Percentiles rank a stretch among this genome's conserved stretches.
Conservation (phyloP, 2,797 vertebrate genomes). For the Pangasius mekongensis region DNA sequence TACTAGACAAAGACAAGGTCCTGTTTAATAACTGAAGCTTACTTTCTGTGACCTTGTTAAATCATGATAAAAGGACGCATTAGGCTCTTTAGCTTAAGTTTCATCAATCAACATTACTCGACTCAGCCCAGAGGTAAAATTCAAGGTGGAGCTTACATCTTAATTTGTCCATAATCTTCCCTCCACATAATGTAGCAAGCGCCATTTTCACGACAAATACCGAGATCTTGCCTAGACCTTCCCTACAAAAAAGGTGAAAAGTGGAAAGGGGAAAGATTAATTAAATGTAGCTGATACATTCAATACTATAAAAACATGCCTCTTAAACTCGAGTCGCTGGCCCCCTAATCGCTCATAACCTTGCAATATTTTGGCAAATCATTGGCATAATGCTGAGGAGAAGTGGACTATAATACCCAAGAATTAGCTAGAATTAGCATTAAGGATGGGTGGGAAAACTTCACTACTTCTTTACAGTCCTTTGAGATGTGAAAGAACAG, state of each 20-base stretch:
- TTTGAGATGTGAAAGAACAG: background rate
- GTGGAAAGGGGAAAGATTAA: background rate
- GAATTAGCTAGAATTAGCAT: background rate
- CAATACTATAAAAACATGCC: background rate
- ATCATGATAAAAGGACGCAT: slow-evolving; percentile 50
- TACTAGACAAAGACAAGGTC: slow-evolving; percentile 24
- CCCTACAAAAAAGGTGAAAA: slow-evolving; percentile 74
- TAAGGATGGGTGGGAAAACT: background rate
- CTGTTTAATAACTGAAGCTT: slow-evolving; percentile 14
- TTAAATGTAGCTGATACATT: background rate
- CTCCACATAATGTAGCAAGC: slow-evolving; percentile 95
- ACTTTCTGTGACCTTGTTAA: slow-evolving; percentile 45
- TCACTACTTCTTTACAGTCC: background rate
- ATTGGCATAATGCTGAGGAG: background rate
- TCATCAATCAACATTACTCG: slow-evolving; percentile 54
- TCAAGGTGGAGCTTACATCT: slow-evolving; percentile 81
- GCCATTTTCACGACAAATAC: slow-evolving; percentile 97
- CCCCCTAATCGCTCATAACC: background rate
- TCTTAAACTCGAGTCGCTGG: background rate
- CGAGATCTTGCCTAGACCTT: slow-evolving; percentile 93
- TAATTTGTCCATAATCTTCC: slow-evolving; percentile 96
- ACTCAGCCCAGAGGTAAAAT: slow-evolving; percentile 42
- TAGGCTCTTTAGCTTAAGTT: slow-evolving; percentile 16
- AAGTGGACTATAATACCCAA: background rate
- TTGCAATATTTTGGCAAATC: background rate